These are phyloP conservation scores for Brachystomella parvula DNA, from an alignment of 1,140 invertebrate genomes.

Conservation along the genomic window DNA sequence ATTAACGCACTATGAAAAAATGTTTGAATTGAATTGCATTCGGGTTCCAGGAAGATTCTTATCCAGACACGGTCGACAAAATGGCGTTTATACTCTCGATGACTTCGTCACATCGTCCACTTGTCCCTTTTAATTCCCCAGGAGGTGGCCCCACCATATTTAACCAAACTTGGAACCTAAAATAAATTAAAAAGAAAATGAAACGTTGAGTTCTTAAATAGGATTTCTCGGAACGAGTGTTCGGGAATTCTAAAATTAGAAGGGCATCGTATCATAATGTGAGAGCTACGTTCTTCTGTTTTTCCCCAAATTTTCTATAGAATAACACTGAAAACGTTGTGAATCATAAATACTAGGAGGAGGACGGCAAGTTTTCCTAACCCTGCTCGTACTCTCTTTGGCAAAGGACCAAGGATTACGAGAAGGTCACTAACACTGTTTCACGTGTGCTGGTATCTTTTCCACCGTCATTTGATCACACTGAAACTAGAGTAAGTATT, in stretches of 20 bases:
- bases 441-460: too few species aligned
- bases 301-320: too few species aligned
- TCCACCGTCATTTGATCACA: too few species aligned
- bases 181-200: conserved; percentile 23
- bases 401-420: not conserved
- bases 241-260: too few species aligned
- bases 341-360: not conserved
- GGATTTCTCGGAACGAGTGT: too few species aligned
- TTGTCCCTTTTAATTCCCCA: conserved; percentile 67
- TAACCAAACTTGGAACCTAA: conserved; percentile 70
- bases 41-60: not conserved
- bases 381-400: not conserved
- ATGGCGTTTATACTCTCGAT: conserved; percentile 58
- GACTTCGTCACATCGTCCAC: conserved; percentile 67
- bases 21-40: conserved; percentile 6
- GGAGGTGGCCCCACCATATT: conserved; percentile 88
- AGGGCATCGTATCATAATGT: too few species aligned
- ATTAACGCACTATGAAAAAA: not conserved
- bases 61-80: conserved; percentile 14
- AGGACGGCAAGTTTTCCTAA: not conserved
- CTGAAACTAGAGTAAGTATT: too few species aligned
- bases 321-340: too few species aligned
- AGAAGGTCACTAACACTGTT: conserved; percentile 4
- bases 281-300: too few species aligned
- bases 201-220: conserved; percentile 2